Evolutionary conservation across 2,113 vertebrate genomes (phyloP).

Genomic region (Ptychochromis oligacanthus): DNA sequence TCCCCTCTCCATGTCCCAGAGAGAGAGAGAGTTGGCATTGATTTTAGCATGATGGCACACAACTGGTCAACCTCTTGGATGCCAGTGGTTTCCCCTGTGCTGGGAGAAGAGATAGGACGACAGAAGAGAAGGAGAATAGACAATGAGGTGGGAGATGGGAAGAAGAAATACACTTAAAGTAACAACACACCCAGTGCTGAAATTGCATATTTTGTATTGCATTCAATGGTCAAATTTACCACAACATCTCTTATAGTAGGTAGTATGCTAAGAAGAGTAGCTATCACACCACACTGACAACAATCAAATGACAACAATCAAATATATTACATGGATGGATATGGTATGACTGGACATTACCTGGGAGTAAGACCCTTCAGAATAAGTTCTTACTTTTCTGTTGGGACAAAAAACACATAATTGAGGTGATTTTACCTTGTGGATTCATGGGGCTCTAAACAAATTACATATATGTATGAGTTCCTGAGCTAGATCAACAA

Average conservation of each 20-base stretch:
- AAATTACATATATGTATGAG: neutral
- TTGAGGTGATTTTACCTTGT: constrained; percentile 20
- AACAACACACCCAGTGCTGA: neutral
- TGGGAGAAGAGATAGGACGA: neutral
- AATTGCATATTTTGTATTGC: neutral
- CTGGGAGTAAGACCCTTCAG: constrained; percentile 77
- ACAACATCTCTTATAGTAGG: neutral
- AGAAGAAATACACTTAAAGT: neutral
- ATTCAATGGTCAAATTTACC: neutral
- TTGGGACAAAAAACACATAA: constrained; percentile 51
- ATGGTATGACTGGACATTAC: constrained; percentile 50
- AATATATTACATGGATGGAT: neutral
- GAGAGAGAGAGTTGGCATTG: constrained; percentile 73
- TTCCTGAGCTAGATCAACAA: neutral
- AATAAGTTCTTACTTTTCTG: constrained; percentile 84
- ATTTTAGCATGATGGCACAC: constrained; percentile 92
- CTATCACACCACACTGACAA: neutral
- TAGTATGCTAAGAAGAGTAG: neutral
- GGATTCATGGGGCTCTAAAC: neutral
- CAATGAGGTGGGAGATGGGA: neutral
- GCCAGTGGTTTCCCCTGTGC: constrained; percentile 87
- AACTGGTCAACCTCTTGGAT: constrained; percentile 89
- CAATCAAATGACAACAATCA: neutral
- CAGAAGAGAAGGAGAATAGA: neutral
- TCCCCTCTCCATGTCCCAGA: constrained; percentile 82